These are phyloP conservation scores for Papilio dardanus DNA, from an alignment of 1,140 invertebrate genomes.

Conservation along the genomic window DNA sequence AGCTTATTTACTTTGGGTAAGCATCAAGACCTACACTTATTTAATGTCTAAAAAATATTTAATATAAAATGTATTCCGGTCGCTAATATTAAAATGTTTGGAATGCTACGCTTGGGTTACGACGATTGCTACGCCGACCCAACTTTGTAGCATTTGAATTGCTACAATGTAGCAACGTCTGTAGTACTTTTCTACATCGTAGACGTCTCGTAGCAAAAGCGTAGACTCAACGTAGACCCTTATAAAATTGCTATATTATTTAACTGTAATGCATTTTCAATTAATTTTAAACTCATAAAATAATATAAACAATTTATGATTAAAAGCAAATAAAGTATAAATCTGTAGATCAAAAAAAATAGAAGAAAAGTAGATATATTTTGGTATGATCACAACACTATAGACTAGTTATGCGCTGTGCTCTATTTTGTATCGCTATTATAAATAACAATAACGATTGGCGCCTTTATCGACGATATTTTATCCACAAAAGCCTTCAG, in stretches of 20 bases:
- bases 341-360: neutral
- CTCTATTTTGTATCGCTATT: constrained; percentile 55
- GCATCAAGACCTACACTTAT: too few species aligned
- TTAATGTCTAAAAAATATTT: neutral
- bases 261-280: too few species aligned
- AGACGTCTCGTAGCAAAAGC: constrained; percentile 17
- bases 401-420: constrained; percentile 29
- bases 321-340: too few species aligned
- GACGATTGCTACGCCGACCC: neutral
- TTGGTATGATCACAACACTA: constrained; percentile 25
- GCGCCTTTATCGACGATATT: constrained; percentile 55
- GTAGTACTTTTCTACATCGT: neutral
- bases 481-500: constrained; percentile 40
- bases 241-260: neutral
- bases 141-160: neutral
- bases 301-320: too few species aligned
- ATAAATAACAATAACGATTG: constrained; percentile 57
- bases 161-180: neutral
- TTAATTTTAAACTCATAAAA: too few species aligned
- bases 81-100: neutral
- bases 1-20: too few species aligned
- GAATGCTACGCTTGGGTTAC: constrained; percentile 3
- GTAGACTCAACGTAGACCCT: neutral
- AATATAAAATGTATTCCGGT: neutral
- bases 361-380: neutral